Evolutionary conservation across 1,140 invertebrate genomes (phyloP), one percentile per base, ranked within the genome.

Genomic region (Arctopsyche grandis): DNA sequence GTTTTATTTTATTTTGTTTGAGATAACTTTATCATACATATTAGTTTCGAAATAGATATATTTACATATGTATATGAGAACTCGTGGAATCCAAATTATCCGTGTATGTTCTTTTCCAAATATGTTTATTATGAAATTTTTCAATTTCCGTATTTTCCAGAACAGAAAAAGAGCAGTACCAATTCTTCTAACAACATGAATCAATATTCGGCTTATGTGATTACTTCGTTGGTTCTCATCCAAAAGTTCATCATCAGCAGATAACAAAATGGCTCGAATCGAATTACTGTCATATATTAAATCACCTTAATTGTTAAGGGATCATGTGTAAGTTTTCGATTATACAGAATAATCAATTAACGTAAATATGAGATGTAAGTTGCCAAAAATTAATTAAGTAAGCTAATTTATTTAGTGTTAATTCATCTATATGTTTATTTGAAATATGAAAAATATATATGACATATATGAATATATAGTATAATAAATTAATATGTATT

Each of bases 211-310:
- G 66, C 38, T 58, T 79, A 44, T 58, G 26, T 19, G 9, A 44
- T 66, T 43, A 21, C 60, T 24, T 24, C 60, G 16, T 26, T 16
- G 21, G 16, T 79, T 48, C 69, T 82, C 60, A 63, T 82, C 24
- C 81, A 82, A 44, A 82, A 69, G 46, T 46, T 71, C 0, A 19
- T 82, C 5, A 82, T 73, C 10, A 78, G 79, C 60, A 82, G 81
- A 82, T 82, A 82, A 82, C 81, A 82, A 75, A 79, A 79, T 82
- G 38, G 56, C 56, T 16, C 21, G 7, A 22, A 16, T 43, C n/a
- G 0, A 22, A 43, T 70, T 14, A 70, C 4, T 70, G 29, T 43
- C 9, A 70, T 38, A 70, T 43, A 29, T 26, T 43, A 38, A 38
- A 52, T 14, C 16, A 52, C 48, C 10, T 12, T 52, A 38, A 38